A percentile compares a stretch with the other conserved stretches of the same genome.
These are phyloP conservation scores for Dolichopus griseipennis DNA, from an alignment of 2,888 invertebrate species.

Conservation along the genomic window DNA sequence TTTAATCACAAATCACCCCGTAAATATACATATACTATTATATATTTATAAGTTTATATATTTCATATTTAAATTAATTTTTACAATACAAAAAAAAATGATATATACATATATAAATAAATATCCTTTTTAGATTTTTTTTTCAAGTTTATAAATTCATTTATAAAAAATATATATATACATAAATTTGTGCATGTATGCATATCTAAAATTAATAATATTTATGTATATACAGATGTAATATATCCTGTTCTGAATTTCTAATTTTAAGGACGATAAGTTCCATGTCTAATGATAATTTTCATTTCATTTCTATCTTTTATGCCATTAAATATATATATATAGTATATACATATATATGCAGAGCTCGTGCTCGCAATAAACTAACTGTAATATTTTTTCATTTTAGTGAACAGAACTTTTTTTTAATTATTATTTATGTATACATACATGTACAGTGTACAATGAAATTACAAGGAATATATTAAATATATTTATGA, in stretches of 20 bases:
- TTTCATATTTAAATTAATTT: too few species aligned
- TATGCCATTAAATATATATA: background rate
- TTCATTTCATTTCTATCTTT: background rate
- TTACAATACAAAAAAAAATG: too few species aligned
- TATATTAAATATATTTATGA: background rate
- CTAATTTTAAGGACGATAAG: conserved; percentile 4
- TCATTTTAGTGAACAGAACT: too few species aligned
- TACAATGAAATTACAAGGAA: background rate
- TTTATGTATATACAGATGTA: background rate
- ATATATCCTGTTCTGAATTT: background rate
- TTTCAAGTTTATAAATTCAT: background rate
- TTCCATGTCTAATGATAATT: background rate
- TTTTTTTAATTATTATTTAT: background rate
- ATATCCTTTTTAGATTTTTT: too few species aligned
- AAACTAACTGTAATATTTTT: too few species aligned
- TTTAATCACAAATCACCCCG: too few species aligned
- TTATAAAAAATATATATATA: background rate
- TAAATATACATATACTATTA: too few species aligned
- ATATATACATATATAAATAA: background rate
- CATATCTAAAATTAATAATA: background rate
- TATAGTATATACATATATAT: background rate
- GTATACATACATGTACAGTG: background rate
- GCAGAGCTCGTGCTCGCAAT: too few species aligned
- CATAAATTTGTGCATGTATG: background rate
- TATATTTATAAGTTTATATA: too few species aligned